Base-by-base conservation (phyloP, 2,113 vertebrate species). In the Cyprinodon variegatus region DNA sequence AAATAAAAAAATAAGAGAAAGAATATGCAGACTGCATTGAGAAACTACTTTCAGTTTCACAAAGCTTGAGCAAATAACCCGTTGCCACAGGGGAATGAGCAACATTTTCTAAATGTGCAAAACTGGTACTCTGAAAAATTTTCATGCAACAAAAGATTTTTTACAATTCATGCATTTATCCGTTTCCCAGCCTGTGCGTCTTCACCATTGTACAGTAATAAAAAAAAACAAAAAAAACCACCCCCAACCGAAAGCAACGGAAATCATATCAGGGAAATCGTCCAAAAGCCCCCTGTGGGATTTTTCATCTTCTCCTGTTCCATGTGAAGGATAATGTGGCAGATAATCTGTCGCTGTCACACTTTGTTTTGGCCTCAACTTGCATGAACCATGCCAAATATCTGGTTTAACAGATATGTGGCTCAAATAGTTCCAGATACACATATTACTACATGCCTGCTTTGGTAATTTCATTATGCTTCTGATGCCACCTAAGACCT, bases 341-440 rank as follows among this genome's bases (percentile, higher is more conserved):
- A 59, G 81, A 89, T 88, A 90, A 88, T 89, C 88, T 77, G 74
- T 72, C 78, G 82, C 76, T 78, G 81, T 84, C 89, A 86, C 72
- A 91, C 81, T 90, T 84, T 82, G 83, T 70, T 88, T 88, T 85
- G 88, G 89, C 86, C 39, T 77, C 72, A 79, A 46, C 78, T 79
- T 37, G 70, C 40, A 50, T 76, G 48, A 60, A 86, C 67, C 0
- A 10, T 84, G 81, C 83, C 83, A 86, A 88, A 84, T 77, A 83
- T 79, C 86, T 70, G 84, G 86, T 90, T 88, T 82, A 78, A 79
- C 76, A 63, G 74, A 83, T 69, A 82, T 76, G 66, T 78, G 86
- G 76, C 87, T 72, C 84, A 88, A 82, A 85, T 70, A 39, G 57
- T 61, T 85, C 39, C 69, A 75, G 72, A 74, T 74, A 50, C 65